Percentiles rank a stretch among this genome's conserved stretches.
Conservation (phyloP, 2,797 vertebrate genomes). For the Tamandua tetradactyla region DNA sequence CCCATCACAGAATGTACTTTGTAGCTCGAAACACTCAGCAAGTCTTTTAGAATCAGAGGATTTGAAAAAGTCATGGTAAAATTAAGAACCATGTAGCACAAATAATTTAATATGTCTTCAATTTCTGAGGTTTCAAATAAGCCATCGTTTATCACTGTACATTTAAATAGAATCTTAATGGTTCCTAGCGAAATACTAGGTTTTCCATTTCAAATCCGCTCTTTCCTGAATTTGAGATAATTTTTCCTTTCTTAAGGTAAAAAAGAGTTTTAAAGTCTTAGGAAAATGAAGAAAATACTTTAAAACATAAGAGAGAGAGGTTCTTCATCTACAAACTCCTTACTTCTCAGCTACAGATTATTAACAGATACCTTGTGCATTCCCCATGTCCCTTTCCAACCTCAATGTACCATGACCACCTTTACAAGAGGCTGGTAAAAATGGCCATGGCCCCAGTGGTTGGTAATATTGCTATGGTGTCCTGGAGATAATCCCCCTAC, state of each 20-base stretch:
- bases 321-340: not conserved
- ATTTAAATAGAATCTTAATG: constrained; percentile 1
- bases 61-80: constrained; percentile 46
- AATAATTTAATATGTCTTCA: constrained; percentile 41
- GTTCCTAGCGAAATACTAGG: not conserved
- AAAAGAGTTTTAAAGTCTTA: not conserved
- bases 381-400: not conserved
- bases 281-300: not conserved
- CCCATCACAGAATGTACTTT: not conserved
- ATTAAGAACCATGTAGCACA: constrained; percentile 28
- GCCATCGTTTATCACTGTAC: not conserved
- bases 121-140: constrained; percentile 32
- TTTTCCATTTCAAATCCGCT: constrained; percentile 37
- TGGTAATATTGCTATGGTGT: not conserved
- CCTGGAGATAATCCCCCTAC: not conserved
- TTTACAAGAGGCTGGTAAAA: not conserved
- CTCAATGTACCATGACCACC: not conserved
- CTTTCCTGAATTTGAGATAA: constrained; percentile 40
- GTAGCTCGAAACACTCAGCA: not conserved
- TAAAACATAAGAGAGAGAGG: not conserved
- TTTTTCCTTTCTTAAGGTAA: not conserved
- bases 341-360: not conserved
- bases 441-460: not conserved
- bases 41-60: constrained; percentile 42
- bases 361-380: not conserved